Evolutionary conservation across 1,140 invertebrate genomes (phyloP).

Genomic region (Diprion similis): DNA sequence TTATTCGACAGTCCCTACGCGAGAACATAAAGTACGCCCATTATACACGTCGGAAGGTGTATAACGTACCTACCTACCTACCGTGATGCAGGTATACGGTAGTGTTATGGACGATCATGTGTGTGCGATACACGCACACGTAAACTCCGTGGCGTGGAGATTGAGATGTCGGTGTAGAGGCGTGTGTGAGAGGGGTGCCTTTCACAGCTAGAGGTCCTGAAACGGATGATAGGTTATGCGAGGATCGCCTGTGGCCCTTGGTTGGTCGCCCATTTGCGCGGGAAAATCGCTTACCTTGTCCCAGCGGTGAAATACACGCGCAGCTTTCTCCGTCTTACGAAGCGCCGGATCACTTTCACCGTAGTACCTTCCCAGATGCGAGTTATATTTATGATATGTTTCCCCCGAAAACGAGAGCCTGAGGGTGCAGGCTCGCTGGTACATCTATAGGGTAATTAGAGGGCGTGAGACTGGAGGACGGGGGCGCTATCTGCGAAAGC

Average conservation of each 20-base stretch:
- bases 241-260: too few species aligned
- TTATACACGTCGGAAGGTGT: neutral
- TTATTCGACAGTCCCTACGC: too few species aligned
- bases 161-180: too few species aligned
- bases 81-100: too few species aligned
- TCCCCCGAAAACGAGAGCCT: slow-evolving; percentile 33
- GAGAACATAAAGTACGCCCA: neutral
- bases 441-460: slow-evolving; percentile 60
- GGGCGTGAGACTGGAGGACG: slow-evolving; percentile 47
- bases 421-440: slow-evolving; percentile 35
- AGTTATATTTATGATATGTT: slow-evolving; percentile 50
- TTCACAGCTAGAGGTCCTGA: neutral
- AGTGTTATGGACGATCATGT: too few species aligned
- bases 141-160: too few species aligned
- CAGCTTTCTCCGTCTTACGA: neutral
- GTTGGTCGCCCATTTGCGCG: too few species aligned
- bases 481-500: slow-evolving; percentile 42
- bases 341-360: neutral
- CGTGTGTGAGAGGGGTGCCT: neutral
- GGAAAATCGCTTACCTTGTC: too few species aligned
- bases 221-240: too few species aligned
- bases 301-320: too few species aligned
- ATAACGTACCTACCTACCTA: too few species aligned
- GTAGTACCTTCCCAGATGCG: slow-evolving; percentile 44
- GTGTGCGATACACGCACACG: too few species aligned